Percentiles rank a stretch among this genome's conserved stretches.
These are phyloP conservation scores for Xenopus laevis DNA, from an alignment of 2,113 vertebrate species.

Conservation along the genomic window DNA sequence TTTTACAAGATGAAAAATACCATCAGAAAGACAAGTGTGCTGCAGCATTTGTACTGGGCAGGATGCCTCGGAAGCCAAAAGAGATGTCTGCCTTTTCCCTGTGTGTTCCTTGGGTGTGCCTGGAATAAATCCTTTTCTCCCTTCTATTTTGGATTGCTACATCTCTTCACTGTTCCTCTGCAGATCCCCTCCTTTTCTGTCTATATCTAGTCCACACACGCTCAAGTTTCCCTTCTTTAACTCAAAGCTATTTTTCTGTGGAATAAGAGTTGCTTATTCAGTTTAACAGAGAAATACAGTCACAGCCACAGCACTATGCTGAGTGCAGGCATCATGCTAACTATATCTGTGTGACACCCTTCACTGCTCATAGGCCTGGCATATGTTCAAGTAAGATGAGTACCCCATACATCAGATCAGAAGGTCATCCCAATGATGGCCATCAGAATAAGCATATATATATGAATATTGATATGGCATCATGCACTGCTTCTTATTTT, in stretches of 20 bases:
- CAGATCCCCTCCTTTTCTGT: constrained; percentile 30
- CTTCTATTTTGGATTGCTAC: constrained; percentile 11
- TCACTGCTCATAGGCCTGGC: neutral
- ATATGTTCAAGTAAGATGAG: neutral
- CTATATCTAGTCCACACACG: constrained; percentile 17
- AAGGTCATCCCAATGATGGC: too few species aligned
- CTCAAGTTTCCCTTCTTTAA: constrained; percentile 34
- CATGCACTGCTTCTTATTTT: too few species aligned
- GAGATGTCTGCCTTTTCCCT: neutral
- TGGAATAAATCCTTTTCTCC: constrained; percentile 5
- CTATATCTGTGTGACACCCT: neutral
- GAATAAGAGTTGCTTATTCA: constrained; percentile 30
- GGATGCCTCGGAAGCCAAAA: neutral
- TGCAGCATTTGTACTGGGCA: constrained; percentile 8
- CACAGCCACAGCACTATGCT: neutral
- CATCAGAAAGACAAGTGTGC: neutral
- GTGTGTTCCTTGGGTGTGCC: neutral
- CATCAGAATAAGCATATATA: too few species aligned
- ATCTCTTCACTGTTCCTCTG: constrained; percentile 7
- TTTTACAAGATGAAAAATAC: constrained; percentile 9
- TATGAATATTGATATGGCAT: too few species aligned
- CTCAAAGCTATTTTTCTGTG: constrained; percentile 25
- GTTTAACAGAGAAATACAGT: constrained; percentile 2
- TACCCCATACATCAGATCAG: too few species aligned
- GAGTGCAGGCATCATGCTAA: too few species aligned